phyloP scores from a whole-genome alignment of 2,797 vertebrate species.

The Phylloscopus collybita region DNA sequence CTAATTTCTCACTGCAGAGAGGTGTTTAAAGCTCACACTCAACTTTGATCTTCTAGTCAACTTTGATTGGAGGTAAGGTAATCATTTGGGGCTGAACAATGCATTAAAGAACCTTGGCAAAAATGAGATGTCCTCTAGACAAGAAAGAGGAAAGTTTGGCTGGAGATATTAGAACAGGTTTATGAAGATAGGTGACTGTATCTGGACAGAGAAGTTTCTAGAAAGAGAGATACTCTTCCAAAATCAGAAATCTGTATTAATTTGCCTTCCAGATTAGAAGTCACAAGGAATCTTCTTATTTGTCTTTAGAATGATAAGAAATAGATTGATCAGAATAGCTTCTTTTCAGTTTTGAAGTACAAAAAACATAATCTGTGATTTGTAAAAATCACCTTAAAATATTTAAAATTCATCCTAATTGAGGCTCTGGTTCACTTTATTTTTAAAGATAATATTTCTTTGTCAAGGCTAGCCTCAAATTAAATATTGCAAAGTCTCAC shows the following conservation, averaged over 20 bases:
- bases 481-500: neutral
- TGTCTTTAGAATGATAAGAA: neutral
- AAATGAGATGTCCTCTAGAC: neutral
- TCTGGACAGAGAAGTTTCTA: neutral
- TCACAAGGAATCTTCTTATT: neutral
- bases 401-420: neutral
- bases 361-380: neutral
- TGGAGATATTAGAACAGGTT: neutral
- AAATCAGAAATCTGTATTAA: neutral
- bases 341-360: neutral
- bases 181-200: fast-evolving
- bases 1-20: neutral
- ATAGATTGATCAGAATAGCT: neutral
- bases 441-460: neutral
- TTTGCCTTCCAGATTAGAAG: neutral
- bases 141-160: neutral
- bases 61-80: neutral
- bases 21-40: neutral
- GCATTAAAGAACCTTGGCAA: neutral
- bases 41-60: neutral
- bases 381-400: neutral
- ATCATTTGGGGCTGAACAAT: neutral
- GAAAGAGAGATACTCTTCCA: neutral
- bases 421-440: neutral
- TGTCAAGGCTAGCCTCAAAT: neutral